Evolutionary conservation across 2,797 vertebrate species (phyloP).

Genomic region (Euthynnus affinis): DNA sequence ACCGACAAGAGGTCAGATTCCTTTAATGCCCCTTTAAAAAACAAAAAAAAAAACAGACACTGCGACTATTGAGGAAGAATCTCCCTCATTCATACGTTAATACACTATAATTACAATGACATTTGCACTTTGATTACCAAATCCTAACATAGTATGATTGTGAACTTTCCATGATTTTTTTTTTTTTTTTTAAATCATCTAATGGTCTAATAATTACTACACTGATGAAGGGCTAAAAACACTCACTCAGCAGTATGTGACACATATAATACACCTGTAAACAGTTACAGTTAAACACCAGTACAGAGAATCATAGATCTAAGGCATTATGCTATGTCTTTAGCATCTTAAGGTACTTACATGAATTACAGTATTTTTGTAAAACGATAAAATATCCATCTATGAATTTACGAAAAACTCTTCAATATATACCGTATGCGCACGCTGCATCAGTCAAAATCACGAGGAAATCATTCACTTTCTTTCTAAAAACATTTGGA

Average conservation of each 20-base stretch:
- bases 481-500: conserved; percentile 36
- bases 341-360: conserved; percentile 96
- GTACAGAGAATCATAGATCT: conserved; percentile 93
- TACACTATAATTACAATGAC: neutral
- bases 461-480: conserved; percentile 32
- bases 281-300: conserved; percentile 90
- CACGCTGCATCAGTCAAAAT: conserved; percentile 17
- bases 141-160: neutral
- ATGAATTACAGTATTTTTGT: conserved; percentile 90
- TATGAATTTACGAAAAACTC: conserved; percentile 81
- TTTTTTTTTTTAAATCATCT: too few relatives aligned
- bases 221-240: conserved; percentile 70
- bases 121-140: conserved; percentile 5
- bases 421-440: conserved; percentile 46
- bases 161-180: neutral
- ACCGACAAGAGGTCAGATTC: neutral
- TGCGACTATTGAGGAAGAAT: neutral
- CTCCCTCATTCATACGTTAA: neutral
- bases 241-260: conserved; percentile 90
- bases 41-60: neutral
- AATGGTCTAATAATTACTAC: too few relatives aligned
- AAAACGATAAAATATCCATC: conserved; percentile 82
- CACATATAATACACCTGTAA: conserved; percentile 91
- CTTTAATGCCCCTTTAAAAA: conserved; percentile 22
- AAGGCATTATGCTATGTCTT: conserved; percentile 95